Base-by-base conservation (phyloP, 2,113 vertebrate genomes). In the Loxodonta africana region DNA sequence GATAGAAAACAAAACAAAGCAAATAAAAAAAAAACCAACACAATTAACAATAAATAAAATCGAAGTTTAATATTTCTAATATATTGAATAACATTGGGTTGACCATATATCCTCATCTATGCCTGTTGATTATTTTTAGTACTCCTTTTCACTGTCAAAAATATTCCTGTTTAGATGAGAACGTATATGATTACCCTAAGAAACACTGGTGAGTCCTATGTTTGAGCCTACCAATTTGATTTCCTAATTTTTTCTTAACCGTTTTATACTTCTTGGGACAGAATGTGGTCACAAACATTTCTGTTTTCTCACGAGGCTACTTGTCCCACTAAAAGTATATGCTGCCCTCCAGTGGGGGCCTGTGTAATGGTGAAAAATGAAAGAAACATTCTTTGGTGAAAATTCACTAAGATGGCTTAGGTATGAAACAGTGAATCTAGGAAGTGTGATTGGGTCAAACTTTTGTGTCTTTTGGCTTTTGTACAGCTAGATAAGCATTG, bases 111-210 rank as follows among this genome's bases (percentile, higher is more conserved):
- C 44, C n/a, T 95, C 14, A 20, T 46, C 88, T 90, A 63, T 95
- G 57, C 69, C 44, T 53, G 8, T 78, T 69, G 11, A 63, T 83
- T 91, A 77, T 53, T 86, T 94, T 90, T 67, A 44, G 30, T 76
- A 21, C 30, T 82, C 2, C 25, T 71, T 90, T 93, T 84, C 44
- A 83, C 37, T 41, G 44, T 84, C 69, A 91, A 60, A 92, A 95
- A 81, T 71, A 20, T 90, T 87, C 25, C 26, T 91, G 3, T 90
- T 95, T 94, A 28, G 65, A 74, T 89, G 6, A 90, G 78, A 91
- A 95, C 20, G n/a, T 83, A 69, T 46, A 37, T 71, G 3, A 1
- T 30, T 88, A 41, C 30, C 26, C 48, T 48, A 71, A 93, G 48
- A 62, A 95, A 85, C 28, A 76, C 48, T 62, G 20, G 6, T 89